Evolutionary conservation across 2,888 invertebrate species (phyloP).

Genomic region (Terebella lapidaria): DNA sequence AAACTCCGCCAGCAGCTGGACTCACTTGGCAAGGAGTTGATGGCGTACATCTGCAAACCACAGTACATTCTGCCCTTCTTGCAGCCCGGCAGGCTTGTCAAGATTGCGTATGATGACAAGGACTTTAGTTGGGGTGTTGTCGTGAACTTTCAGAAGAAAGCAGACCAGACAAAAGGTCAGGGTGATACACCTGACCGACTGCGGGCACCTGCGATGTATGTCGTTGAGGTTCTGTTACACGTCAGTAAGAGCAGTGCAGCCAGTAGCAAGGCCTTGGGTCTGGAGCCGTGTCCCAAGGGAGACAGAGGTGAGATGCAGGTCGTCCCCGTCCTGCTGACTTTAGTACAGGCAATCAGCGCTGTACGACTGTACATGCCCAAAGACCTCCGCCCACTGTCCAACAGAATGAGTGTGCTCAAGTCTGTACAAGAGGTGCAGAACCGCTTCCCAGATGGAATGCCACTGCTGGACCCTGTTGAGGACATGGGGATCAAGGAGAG

Average conservation of each 20-base stretch:
- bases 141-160: conserved; percentile 80
- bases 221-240: conserved; percentile 79
- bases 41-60: conserved; percentile 75
- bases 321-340: conserved; percentile 27
- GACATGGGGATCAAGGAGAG: conserved; percentile 92
- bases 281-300: conserved; percentile 57
- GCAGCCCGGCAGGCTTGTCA: conserved; percentile 87
- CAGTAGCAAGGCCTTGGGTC: conserved; percentile 32
- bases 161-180: conserved; percentile 52
- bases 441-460: conserved; percentile 81
- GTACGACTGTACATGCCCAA: conserved; percentile 84
- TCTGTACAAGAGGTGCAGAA: conserved; percentile 64
- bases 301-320: conserved; percentile 76
- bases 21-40: conserved; percentile 68
- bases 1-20: conserved; percentile 78
- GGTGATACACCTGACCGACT: not conserved
- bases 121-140: conserved; percentile 96
- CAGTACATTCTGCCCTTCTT: conserved; percentile 87
- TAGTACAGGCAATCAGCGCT: conserved; percentile 65
- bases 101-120: conserved; percentile 77
- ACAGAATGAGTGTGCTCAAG: conserved; percentile 71
- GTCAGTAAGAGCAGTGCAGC: conserved; percentile 65
- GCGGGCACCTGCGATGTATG: too few species aligned
- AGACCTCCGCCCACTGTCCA: conserved; percentile 80
- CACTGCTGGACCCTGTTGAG: conserved; percentile 83